Conservation (phyloP, 2,888 invertebrate genomes). For the Hypercompe scribonia region DNA sequence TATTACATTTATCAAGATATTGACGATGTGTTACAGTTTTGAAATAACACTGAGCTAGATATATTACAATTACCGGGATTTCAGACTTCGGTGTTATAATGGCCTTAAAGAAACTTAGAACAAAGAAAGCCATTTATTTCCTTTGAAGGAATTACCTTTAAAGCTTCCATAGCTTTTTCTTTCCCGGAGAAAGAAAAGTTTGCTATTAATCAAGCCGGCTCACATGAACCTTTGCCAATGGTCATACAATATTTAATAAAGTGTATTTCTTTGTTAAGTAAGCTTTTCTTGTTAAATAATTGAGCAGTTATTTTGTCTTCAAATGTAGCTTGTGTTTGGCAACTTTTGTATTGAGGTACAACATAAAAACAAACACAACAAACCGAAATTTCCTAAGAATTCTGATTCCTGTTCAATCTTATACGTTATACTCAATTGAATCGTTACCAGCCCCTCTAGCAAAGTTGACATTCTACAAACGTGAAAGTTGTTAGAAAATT, state of each 20-base stretch:
- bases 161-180: neutral
- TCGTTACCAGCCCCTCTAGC: neutral
- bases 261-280: slow-evolving; percentile 18
- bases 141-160: neutral
- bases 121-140: neutral
- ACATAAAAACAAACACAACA: neutral
- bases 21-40: neutral
- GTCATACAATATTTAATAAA: slow-evolving; percentile 38
- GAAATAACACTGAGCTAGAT: too few species aligned
- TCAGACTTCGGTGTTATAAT: neutral
- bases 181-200: slow-evolving; percentile 16
- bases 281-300: slow-evolving; percentile 5
- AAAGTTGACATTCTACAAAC: too few species aligned
- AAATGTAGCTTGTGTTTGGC: neutral
- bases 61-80: neutral
- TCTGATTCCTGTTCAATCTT: neutral
- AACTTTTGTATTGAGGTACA: neutral
- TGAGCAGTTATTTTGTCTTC: neutral
- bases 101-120: neutral
- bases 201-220: slow-evolving; percentile 28
- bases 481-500: too few species aligned
- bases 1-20: too few species aligned
- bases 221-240: slow-evolving; percentile 19
- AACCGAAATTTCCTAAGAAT: neutral
- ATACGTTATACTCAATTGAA: neutral